Evolutionary conservation across 2,113 vertebrate genomes (phyloP), one percentile per base, ranked within the genome.

Genomic region (Aythya baeri): DNA sequence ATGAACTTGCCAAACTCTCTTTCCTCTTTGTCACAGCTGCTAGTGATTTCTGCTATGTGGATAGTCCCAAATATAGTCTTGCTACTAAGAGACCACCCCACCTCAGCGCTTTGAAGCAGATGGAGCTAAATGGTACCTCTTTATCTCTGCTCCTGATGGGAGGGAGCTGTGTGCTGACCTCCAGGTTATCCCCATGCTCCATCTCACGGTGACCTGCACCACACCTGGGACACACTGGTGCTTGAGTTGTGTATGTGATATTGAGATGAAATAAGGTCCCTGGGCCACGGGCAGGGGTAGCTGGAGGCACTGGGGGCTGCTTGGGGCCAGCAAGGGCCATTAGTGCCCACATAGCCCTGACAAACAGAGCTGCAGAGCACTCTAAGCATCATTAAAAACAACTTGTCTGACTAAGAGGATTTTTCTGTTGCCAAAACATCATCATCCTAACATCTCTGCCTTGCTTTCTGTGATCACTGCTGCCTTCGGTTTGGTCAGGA

Each of bases 181-280:
- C 27, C 17, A 34, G 32, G 50, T 23, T 54, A 63, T 49, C 17
- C 36, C 41, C 26, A 43, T 3, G 0, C 43, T 61, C 34, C 9
- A 49, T 73, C 25, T 74, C 15, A 2, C 3, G 1, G 3, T 59
- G 46, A 71, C 38, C n/a, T 74, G 34, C 34, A 61, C 26, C 36
- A 17, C 14, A 26, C 4, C 31, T 75, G 43, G 52, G 50, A 38
- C 36, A 50, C 25, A 12, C 1, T 9, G 77, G 29, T 3, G 1
- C 34, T 44, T 29, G 54, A 52, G 58, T 0, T 31, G 15, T 7
- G 20, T 36, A 27, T 8, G 5, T 2, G 0, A 0, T 22, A 1
- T 0, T 57, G 79, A 16, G 17, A n/a, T 88, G 85, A 66, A 36
- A 50, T 29, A 34, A n/a, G 20, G n/a, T 21, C 72, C 32, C 38